A percentile compares a stretch with the other conserved stretches of the same genome.
Conservation (phyloP, 2,113 vertebrate species). For the Triplophysa dalaica region DNA sequence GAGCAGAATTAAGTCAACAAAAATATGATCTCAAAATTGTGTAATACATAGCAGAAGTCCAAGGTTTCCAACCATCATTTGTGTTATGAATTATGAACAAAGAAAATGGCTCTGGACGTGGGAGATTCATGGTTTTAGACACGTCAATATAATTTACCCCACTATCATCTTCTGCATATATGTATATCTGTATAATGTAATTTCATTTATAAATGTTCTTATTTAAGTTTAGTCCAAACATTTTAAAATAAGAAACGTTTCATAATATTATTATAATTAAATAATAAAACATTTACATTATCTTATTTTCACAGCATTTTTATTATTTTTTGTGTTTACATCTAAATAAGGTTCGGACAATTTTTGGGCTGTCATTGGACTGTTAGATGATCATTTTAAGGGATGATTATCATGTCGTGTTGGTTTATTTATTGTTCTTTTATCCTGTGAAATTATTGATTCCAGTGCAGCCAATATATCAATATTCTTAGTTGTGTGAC, state of each 20-base stretch:
- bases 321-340: not conserved
- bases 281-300: not conserved
- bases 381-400: constrained; percentile 28
- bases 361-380: not conserved
- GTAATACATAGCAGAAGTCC: too few relatives aligned
- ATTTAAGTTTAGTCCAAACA: not conserved
- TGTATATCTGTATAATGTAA: not conserved
- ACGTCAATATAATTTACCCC: not conserved
- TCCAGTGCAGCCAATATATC: constrained; percentile 8
- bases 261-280: not conserved
- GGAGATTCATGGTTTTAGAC: not conserved
- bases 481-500: constrained; percentile 13
- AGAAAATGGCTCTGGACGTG: constrained; percentile 51
- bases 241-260: not conserved
- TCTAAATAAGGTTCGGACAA: not conserved
- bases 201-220: not conserved
- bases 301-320: not conserved
- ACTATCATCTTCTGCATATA: not conserved
- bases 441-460: constrained; percentile 40
- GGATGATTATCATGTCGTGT: constrained; percentile 16
- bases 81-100: constrained; percentile 78
- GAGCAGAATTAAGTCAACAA: not conserved
- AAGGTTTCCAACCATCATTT: constrained; percentile 65
- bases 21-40: not conserved
- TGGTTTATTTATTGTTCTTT: constrained; percentile 27